Evolutionary conservation across 2,113 vertebrate genomes (phyloP).

Genomic region (Zonotrichia leucophrys): DNA sequence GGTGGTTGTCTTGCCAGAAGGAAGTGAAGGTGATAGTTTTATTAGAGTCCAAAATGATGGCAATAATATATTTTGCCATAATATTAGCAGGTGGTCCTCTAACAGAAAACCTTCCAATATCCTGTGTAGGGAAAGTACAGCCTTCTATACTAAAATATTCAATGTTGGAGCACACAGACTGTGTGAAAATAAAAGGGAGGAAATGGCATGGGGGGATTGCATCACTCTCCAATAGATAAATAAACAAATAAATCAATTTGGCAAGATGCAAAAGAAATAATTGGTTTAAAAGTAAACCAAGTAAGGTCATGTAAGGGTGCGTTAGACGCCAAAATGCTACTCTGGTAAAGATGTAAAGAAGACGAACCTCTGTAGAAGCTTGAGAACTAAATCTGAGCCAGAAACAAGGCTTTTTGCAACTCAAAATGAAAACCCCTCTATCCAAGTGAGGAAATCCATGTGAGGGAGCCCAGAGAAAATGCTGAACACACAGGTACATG

Average conservation of each 20-base stretch:
- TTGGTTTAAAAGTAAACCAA: not conserved
- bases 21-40: not conserved
- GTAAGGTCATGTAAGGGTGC: not conserved
- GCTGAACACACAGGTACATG: not conserved
- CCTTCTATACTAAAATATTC: not conserved
- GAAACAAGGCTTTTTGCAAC: not conserved
- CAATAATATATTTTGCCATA: not conserved
- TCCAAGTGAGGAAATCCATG: not conserved
- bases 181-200: not conserved
- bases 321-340: accelerated
- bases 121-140: not conserved
- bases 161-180: not conserved
- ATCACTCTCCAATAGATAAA: accelerated
- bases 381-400: not conserved
- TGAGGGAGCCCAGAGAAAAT: not conserved
- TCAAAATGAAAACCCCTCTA: not conserved
- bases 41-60: not conserved
- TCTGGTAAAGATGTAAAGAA: not conserved
- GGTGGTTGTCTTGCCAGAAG: not conserved
- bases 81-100: not conserved
- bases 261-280: not conserved
- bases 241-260: not conserved
- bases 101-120: not conserved
- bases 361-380: not conserved
- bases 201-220: not conserved